These are phyloP conservation scores for Perca flavescens DNA, from an alignment of 2,113 vertebrate species.

Conservation along the genomic window DNA sequence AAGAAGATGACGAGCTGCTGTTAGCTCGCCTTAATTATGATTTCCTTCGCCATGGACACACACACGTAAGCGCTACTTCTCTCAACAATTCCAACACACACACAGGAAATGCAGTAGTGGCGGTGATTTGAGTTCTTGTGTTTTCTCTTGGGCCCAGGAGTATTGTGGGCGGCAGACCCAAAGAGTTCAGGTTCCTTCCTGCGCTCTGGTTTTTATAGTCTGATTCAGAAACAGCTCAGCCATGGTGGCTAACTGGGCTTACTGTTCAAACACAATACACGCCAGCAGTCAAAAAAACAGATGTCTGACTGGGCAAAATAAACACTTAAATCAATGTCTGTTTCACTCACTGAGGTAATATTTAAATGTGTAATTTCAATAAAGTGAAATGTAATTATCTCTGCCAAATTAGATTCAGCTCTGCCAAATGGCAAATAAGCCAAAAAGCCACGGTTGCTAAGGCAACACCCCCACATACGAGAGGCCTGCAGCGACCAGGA, in stretches of 20 bases:
- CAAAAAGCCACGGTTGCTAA: slow-evolving; percentile 59
- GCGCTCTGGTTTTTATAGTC: slow-evolving; percentile 38
- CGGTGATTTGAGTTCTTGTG: slow-evolving; percentile 14
- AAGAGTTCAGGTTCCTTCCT: slow-evolving; percentile 65
- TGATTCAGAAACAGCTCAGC: slow-evolving; percentile 50
- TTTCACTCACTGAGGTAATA: slow-evolving; percentile 10
- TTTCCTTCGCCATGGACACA: not conserved
- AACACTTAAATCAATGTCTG: slow-evolving; percentile 24
- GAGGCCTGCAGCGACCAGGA: slow-evolving; percentile 44
- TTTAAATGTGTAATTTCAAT: slow-evolving; percentile 52
- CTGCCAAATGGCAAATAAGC: slow-evolving; percentile 35
- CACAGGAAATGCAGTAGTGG: slow-evolving; percentile 43
- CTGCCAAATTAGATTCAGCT: slow-evolving; percentile 38
- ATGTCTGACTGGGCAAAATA: slow-evolving; percentile 20
- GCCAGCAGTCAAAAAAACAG: slow-evolving; percentile 17
- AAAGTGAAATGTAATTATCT: slow-evolving; percentile 56
- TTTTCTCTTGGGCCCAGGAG: slow-evolving; percentile 32
- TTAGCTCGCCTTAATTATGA: slow-evolving; percentile 25
- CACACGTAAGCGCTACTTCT: not conserved
- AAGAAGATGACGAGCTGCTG: slow-evolving; percentile 14
- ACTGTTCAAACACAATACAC: slow-evolving; percentile 30
- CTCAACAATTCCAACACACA: slow-evolving; percentile 6
- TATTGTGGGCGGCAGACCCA: slow-evolving; percentile 54
- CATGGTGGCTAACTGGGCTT: slow-evolving; percentile 17
- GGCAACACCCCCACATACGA: slow-evolving; percentile 52